Conservation (phyloP, 2,797 vertebrate species). For the Gastrophryne carolinensis region DNA sequence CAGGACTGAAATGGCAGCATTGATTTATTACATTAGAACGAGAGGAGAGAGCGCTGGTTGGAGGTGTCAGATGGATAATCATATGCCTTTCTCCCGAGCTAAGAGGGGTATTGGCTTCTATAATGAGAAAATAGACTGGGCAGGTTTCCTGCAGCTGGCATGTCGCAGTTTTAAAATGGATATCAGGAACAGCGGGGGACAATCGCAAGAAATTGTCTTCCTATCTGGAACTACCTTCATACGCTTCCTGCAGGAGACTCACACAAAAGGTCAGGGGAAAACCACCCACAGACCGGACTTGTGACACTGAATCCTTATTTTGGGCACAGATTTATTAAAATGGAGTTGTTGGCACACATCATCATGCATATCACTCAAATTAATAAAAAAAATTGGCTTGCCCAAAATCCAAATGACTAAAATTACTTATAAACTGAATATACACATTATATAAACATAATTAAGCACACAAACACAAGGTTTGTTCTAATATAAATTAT, state of each 20-base stretch:
- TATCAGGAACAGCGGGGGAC: background rate
- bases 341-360: too few species aligned
- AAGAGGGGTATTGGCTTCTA: conserved; percentile 2
- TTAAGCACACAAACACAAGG: too few species aligned
- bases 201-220: background rate
- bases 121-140: conserved; percentile 22
- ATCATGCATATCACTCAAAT: too few species aligned
- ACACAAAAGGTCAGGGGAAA: background rate
- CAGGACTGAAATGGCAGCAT: background rate
- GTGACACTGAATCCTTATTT: background rate
- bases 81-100: background rate
- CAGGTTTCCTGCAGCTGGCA: background rate
- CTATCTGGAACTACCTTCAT: background rate
- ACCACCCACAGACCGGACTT: background rate
- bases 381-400: too few species aligned
- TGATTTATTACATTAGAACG: background rate
- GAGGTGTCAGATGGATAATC: background rate
- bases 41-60: background rate
- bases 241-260: background rate
- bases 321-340: too few species aligned
- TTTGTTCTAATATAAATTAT: too few species aligned
- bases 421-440: too few species aligned
- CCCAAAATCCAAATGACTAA: too few species aligned
- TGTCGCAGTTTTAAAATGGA: background rate
- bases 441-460: too few species aligned